These are phyloP conservation scores for Tenthredo amoena DNA, from an alignment of 2,888 invertebrate species.

Conservation along the genomic window DNA sequence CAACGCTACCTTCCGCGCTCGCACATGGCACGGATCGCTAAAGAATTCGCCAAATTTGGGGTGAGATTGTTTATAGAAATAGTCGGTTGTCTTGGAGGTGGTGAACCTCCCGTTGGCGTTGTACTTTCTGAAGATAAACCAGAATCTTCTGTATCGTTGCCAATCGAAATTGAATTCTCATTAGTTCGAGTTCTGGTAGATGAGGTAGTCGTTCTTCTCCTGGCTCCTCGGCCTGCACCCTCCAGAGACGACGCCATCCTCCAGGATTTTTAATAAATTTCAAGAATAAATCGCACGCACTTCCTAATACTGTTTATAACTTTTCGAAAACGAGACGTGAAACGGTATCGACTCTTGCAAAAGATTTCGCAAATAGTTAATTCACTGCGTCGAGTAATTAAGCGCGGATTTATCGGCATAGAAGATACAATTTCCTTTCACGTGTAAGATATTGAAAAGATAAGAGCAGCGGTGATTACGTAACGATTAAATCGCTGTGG, in stretches of 20 bases:
- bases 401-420: background rate
- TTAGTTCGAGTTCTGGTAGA: slow-evolving; percentile 20
- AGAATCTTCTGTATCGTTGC: slow-evolving; percentile 73
- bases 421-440: background rate
- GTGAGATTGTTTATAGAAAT: slow-evolving; percentile 51
- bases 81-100: slow-evolving; percentile 68
- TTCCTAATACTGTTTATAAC: background rate
- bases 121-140: slow-evolving; percentile 75
- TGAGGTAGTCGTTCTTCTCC: slow-evolving; percentile 38
- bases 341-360: background rate
- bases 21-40: slow-evolving; percentile 66
- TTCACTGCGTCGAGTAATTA: background rate
- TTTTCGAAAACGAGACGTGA: background rate
- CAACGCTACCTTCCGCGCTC: slow-evolving; percentile 67
- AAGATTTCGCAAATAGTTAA: background rate
- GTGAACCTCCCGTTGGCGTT: slow-evolving; percentile 74
- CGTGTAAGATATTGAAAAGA: background rate
- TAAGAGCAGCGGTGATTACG: background rate
- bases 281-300: background rate
- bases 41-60: slow-evolving; percentile 60
- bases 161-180: slow-evolving; percentile 11
- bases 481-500: background rate
- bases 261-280: background rate
- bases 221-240: slow-evolving; percentile 40
- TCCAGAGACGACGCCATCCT: slow-evolving; percentile 22